These are phyloP conservation scores for Trypoxylus dichotomus DNA, from an alignment of 1,140 invertebrate species.

Conservation along the genomic window DNA sequence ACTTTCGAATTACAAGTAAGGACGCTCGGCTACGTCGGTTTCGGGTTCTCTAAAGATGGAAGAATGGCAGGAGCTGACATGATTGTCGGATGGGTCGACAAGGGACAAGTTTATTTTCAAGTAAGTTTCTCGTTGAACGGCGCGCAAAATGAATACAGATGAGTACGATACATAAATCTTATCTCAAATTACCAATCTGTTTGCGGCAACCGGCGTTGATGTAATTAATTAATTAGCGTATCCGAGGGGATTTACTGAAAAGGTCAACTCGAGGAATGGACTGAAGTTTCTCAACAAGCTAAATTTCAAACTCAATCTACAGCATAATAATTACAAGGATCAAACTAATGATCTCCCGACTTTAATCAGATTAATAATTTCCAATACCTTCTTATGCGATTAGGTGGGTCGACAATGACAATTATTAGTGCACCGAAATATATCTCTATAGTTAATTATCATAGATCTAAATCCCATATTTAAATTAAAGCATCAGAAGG, in stretches of 20 bases:
- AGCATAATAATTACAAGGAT: slow-evolving; percentile 14
- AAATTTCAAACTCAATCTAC: slow-evolving; percentile 24
- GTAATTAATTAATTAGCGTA: slow-evolving; percentile 24
- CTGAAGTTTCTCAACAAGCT: slow-evolving; percentile 15
- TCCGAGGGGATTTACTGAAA: slow-evolving; percentile 9
- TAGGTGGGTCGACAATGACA: neutral
- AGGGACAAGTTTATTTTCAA: slow-evolving; percentile 70
- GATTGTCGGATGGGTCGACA: slow-evolving; percentile 73
- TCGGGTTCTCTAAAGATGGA: slow-evolving; percentile 77
- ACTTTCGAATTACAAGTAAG: slow-evolving; percentile 79
- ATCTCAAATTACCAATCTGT: slow-evolving; percentile 25
- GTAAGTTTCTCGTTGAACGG: slow-evolving; percentile 53
- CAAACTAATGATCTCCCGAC: slow-evolving; percentile 3
- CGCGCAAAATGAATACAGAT: slow-evolving; percentile 12
- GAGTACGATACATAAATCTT: slow-evolving; percentile 20
- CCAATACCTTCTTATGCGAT: neutral
- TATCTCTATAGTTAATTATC: neutral
- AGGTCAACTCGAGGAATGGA: slow-evolving; percentile 12
- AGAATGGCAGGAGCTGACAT: slow-evolving; percentile 70
- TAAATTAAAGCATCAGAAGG: too few relatives aligned
- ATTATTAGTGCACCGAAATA: neutral
- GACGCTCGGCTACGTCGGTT: slow-evolving; percentile 78
- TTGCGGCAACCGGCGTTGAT: slow-evolving; percentile 16
- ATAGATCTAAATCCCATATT: neutral
- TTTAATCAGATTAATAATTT: neutral